phyloP scores from a whole-genome alignment of 2,888 invertebrate genomes.

The Chaetoderma sp. region DNA sequence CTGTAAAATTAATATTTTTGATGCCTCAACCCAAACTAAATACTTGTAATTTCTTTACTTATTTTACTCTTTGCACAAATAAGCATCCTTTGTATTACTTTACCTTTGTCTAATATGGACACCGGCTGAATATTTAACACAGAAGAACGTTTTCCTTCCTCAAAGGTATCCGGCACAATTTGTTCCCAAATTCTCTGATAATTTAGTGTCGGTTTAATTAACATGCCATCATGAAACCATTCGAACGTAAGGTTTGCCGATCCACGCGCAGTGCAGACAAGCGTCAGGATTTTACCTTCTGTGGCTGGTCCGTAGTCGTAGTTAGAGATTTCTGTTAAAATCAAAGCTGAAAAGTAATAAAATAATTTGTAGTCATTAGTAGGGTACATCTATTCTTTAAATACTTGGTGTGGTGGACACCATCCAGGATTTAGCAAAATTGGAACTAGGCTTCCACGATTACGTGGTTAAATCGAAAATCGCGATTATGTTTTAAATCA shows the following conservation, averaged over 20 bases:
- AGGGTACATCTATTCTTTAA: no score
- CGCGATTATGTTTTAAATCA: no score
- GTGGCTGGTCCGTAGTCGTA: conserved; percentile 41
- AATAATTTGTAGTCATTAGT: neutral
- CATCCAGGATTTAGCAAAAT: no score
- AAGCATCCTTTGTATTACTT: neutral
- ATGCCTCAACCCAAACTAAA: no score
- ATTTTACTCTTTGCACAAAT: neutral
- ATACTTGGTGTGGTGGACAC: no score
- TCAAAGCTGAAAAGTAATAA: conserved; percentile 37
- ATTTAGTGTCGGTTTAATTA: conserved; percentile 41
- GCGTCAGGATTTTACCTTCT: conserved; percentile 46
- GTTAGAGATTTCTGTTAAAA: conserved; percentile 43
- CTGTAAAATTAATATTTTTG: no score
- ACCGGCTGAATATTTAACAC: conserved; percentile 55
- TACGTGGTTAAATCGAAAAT: no score
- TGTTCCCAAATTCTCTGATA: conserved; percentile 48
- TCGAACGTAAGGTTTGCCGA: conserved; percentile 43
- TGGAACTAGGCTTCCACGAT: no score
- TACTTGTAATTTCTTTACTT: no score
- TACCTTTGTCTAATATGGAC: conserved; percentile 50
- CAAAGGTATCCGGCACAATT: conserved; percentile 41
- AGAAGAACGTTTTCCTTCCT: conserved; percentile 45
- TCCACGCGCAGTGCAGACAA: conserved; percentile 52
- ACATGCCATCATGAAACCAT: conserved; percentile 49